A percentile compares a stretch with the other conserved stretches of the same genome.
Evolutionary conservation across 2,113 vertebrate species (phyloP).

Genomic region (Alethe diademata): DNA sequence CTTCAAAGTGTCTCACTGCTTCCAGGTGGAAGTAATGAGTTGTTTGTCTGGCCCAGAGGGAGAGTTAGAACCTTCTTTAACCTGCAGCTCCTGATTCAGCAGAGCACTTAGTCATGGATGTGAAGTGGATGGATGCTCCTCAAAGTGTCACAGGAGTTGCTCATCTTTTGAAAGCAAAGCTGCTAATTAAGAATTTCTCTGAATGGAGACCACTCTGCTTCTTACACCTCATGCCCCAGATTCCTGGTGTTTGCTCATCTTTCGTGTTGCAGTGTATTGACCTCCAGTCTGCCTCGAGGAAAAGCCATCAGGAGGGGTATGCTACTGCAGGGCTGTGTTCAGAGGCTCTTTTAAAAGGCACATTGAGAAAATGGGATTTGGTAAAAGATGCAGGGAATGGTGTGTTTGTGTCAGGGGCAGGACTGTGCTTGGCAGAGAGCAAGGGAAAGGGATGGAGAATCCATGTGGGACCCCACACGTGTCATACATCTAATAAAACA

Average conservation of each 20-base stretch:
- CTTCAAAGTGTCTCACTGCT: background rate
- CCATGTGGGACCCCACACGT: fast-evolving
- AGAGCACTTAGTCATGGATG: fast-evolving
- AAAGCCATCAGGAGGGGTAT: background rate
- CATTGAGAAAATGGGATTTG: background rate
- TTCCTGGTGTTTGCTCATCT: background rate
- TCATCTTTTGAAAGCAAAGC: background rate
- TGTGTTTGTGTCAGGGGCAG: background rate
- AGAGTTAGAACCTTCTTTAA: background rate
- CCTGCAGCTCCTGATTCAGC: background rate
- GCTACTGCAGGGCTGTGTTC: background rate
- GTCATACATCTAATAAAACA: fast-evolving
- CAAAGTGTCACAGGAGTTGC: fast-evolving
- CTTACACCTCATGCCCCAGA: fast-evolving
- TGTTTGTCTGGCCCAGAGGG: background rate
- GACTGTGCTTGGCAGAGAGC: background rate
- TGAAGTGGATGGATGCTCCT: background rate
- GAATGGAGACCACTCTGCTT: background rate
- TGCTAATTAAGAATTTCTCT: background rate
- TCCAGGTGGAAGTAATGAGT: background rate
- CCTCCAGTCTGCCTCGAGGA: background rate
- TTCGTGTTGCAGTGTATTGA: fast-evolving
- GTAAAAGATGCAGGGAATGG: fast-evolving
- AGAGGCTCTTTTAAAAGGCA: background rate
- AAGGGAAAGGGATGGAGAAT: background rate